A percentile compares a stretch with the other conserved stretches of the same genome.
Evolutionary conservation across 1,140 invertebrate genomes (phyloP).

Genomic region (Brachionus calyciflorus): DNA sequence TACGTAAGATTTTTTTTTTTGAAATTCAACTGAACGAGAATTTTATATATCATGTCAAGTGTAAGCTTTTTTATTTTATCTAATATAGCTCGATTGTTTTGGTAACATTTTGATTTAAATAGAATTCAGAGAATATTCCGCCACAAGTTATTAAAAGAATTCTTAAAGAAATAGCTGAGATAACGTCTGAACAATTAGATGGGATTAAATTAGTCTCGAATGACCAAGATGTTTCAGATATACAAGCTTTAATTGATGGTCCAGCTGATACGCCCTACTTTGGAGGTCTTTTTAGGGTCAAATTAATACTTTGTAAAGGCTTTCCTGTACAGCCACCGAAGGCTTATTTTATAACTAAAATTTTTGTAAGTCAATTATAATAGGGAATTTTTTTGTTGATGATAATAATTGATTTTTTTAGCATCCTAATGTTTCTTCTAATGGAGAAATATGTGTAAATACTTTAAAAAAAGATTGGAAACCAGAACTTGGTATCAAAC

Average conservation of each 20-base stretch:
- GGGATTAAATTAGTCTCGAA: conserved; percentile 81
- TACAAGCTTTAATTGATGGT: conserved; percentile 83
- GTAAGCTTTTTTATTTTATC: conserved; percentile 6
- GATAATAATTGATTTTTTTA: neutral
- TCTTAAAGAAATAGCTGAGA: conserved; percentile 75
- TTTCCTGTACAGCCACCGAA: conserved; percentile 88
- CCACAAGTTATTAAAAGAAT: conserved; percentile 84
- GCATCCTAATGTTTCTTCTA: conserved; percentile 88
- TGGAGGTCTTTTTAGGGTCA: conserved; percentile 70
- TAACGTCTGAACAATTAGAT: conserved; percentile 75
- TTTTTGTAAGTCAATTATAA: conserved; percentile 71
- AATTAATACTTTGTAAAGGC: conserved; percentile 83
- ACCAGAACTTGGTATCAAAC: conserved; percentile 88
- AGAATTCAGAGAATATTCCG: conserved; percentile 84
- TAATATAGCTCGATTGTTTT: too few species aligned
- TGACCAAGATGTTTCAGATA: conserved; percentile 85
- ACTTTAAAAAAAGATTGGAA: conserved; percentile 95
- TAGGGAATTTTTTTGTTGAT: neutral
- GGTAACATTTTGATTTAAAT: neutral
- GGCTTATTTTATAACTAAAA: conserved; percentile 90
- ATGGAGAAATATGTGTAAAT: conserved; percentile 95
- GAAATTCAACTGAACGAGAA: too few species aligned
- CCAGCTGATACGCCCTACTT: conserved; percentile 65
- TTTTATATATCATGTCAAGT: too few species aligned
- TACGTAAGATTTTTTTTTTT: too few species aligned